phyloP scores from a whole-genome alignment of 2,888 invertebrate genomes.

The Dicycla oo region DNA sequence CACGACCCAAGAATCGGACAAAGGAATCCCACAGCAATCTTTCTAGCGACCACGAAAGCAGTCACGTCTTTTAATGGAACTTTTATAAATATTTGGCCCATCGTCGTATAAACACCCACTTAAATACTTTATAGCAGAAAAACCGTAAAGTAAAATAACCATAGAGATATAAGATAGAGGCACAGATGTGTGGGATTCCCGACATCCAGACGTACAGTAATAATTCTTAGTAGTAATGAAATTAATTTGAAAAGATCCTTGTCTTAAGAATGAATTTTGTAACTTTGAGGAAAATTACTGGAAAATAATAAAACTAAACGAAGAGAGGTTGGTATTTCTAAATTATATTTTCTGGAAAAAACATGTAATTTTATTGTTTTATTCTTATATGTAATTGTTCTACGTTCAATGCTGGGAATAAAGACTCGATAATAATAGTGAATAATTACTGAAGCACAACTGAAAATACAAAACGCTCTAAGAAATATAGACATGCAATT shows the following conservation, averaged over 20 bases:
- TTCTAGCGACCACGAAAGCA: no score
- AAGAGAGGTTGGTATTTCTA: background rate
- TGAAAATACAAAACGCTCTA: background rate
- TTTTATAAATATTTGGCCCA: background rate
- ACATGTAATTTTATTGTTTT: no score
- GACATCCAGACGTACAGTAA: background rate
- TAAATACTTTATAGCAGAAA: background rate
- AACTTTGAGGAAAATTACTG: conserved; percentile 21
- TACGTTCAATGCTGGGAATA: background rate
- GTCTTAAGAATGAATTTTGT: conserved; percentile 14
- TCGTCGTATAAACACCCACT: background rate
- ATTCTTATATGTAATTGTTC: background rate
- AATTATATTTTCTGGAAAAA: background rate
- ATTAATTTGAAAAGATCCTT: conserved; percentile 42
- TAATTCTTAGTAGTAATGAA: conserved; percentile 55
- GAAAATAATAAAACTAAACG: background rate
- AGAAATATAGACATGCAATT: background rate
- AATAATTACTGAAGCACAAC: background rate
- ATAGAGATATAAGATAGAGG: conserved; percentile 5
- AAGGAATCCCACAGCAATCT: background rate
- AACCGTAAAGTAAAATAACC: conserved; percentile 19
- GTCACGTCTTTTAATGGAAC: background rate
- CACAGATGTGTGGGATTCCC: conserved; percentile 46
- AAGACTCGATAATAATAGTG: no score
- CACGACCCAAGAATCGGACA: background rate